phyloP scores from a whole-genome alignment of 2,888 invertebrate species.

The Thyatira batis region DNA sequence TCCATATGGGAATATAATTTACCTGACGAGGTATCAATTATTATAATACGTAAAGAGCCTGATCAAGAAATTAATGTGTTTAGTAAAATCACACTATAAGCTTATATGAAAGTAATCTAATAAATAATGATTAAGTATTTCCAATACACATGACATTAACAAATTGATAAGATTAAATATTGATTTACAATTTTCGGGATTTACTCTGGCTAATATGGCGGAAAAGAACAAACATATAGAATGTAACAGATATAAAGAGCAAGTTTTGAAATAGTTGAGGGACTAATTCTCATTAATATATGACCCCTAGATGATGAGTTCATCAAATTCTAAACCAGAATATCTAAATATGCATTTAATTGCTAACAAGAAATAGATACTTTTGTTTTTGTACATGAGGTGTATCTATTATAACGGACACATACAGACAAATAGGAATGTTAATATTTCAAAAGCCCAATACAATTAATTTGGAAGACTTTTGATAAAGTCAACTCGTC shows the following conservation, averaged over 20 bases:
- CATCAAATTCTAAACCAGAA: background rate
- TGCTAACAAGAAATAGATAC: no score
- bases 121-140: background rate
- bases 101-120: background rate
- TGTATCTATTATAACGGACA: background rate
- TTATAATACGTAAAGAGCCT: no score
- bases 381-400: no score
- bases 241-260: background rate
- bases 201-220: no score
- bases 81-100: background rate
- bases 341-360: no score
- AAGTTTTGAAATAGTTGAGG: background rate
- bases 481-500: slow-evolving; percentile 23
- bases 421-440: background rate
- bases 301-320: background rate
- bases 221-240: background rate
- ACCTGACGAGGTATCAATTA: no score
- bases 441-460: slow-evolving; percentile 12
- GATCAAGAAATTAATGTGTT: background rate
- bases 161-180: background rate
- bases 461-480: slow-evolving; percentile 48
- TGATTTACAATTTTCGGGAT: no score
- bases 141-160: background rate
- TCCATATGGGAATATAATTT: no score
- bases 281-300: background rate